Evolutionary conservation across 2,797 vertebrate genomes (phyloP).

Genomic region (Sebastes variabilis): DNA sequence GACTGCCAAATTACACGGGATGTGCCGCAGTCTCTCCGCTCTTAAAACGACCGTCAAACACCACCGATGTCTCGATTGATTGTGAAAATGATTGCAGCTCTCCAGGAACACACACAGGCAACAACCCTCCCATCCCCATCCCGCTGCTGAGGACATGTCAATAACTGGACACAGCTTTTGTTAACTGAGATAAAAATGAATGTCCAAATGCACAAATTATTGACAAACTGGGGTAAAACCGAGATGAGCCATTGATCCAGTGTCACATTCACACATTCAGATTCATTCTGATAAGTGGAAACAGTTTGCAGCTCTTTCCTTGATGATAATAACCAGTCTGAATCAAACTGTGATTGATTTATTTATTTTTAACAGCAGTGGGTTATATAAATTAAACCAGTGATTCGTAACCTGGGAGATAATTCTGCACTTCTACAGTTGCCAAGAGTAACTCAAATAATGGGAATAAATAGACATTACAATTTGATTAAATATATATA

Average conservation of each 20-base stretch:
- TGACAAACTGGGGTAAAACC: neutral
- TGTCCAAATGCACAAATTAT: neutral
- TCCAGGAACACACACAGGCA: neutral
- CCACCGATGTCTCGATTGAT: neutral
- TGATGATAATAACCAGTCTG: neutral
- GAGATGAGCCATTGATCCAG: neutral
- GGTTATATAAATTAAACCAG: neutral
- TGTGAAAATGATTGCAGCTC: neutral
- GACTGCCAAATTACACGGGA: conserved; percentile 17
- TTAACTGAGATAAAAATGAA: neutral
- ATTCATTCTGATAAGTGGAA: neutral
- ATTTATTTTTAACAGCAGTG: no score
- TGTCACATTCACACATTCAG: neutral
- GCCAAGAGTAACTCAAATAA: neutral
- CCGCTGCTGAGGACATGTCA: conserved; percentile 3
- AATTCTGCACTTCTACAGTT: neutral
- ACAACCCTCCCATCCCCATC: neutral
- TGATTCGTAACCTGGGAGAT: neutral
- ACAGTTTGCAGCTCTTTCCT: neutral
- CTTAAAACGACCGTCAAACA: conserved; percentile 14
- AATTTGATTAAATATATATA: neutral
- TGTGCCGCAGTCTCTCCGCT: neutral
- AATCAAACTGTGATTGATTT: no score
- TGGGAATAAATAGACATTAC: neutral
- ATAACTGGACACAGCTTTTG: conserved; percentile 13